Evolutionary conservation across 2,113 vertebrate species (phyloP).

Genomic region (Rhea americana): DNA sequence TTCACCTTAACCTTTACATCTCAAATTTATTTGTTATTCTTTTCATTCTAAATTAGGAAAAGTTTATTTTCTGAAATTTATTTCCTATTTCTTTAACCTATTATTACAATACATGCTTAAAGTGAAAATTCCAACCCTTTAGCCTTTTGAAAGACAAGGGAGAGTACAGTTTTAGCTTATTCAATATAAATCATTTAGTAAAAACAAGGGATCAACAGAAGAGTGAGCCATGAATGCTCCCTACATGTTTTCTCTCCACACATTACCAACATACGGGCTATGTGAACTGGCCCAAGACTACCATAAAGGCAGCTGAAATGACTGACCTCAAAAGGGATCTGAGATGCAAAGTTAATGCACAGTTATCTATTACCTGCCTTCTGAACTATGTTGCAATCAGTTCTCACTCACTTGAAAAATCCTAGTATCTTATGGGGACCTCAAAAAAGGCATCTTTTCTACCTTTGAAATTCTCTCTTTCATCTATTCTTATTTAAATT

Average conservation of each 20-base stretch:
- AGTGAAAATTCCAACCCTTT: not conserved
- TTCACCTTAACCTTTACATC: not conserved
- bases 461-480: not conserved
- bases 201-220: not conserved
- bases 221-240: not conserved
- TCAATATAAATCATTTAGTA: not conserved
- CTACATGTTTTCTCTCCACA: not conserved
- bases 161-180: not conserved
- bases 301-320: not conserved
- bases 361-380: not conserved
- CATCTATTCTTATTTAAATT: not conserved
- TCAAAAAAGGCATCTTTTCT: not conserved
- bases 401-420: not conserved
- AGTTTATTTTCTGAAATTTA: not conserved
- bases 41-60: not conserved
- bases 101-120: not conserved
- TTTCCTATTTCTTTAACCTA: not conserved
- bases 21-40: not conserved
- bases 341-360: not conserved
- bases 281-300: not conserved
- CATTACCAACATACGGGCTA: not conserved
- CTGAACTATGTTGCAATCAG: not conserved
- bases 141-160: not conserved
- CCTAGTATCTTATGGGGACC: not conserved
- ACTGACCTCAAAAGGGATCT: not conserved